Percentiles rank a stretch among this genome's conserved stretches.
Evolutionary conservation across 2,113 vertebrate species (phyloP).

Genomic region (Nanorana parkeri): DNA sequence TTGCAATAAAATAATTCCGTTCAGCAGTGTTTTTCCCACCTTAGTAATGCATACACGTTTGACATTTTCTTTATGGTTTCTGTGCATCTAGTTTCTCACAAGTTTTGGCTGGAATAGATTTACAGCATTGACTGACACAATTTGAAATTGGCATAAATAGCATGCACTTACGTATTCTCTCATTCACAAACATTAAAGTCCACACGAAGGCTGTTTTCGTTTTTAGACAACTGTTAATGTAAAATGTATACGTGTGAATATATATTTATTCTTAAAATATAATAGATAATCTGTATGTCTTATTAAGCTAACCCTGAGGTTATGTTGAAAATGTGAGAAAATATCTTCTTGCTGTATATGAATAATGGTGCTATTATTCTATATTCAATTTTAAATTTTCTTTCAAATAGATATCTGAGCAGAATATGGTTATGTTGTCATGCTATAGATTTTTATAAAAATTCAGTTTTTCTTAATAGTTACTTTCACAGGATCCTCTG

Average conservation of each 20-base stretch:
- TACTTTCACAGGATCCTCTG: background rate
- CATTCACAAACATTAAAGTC: background rate
- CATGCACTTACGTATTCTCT: background rate
- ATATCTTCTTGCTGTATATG: background rate
- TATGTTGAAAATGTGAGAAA: constrained; percentile 21
- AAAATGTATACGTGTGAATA: background rate
- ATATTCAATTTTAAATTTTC: background rate
- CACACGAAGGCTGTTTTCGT: background rate
- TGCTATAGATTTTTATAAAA: too few species aligned
- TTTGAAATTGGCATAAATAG: constrained; percentile 13
- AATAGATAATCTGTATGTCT: background rate
- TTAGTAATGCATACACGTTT: too few species aligned
- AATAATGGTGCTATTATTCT: background rate
- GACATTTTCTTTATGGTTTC: background rate
- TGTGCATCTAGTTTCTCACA: background rate
- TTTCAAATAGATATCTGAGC: background rate
- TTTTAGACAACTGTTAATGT: background rate
- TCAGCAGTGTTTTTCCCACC: too few species aligned
- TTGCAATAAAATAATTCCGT: too few species aligned
- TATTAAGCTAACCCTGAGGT: constrained; percentile 1
- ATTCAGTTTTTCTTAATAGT: background rate
- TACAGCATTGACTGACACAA: constrained; percentile 5
- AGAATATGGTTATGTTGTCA: background rate
- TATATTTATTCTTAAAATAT: constrained; percentile 13
- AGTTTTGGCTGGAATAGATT: background rate